Base-by-base conservation (phyloP, 2,888 invertebrate genomes). In the Stenoptilia bipunctidactyla region DNA sequence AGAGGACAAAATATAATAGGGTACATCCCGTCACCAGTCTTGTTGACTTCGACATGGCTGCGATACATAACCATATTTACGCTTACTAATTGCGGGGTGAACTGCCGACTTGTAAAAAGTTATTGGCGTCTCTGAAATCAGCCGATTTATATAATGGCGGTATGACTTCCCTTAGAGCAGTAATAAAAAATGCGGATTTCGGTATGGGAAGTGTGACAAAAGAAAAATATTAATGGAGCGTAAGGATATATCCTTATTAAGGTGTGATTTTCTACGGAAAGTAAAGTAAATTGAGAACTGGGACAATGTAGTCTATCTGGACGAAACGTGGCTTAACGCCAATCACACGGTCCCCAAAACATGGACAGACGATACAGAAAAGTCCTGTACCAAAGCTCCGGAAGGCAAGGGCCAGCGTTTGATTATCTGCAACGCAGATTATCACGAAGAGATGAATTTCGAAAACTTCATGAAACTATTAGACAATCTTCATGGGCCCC, bases 381-480 rank as follows among this genome's bases (percentile, higher is more conserved):
- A 44, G 27, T 44, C 44, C 1, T n/a, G 13, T 13, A 42, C 45
- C 36, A 44, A 46, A 43, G 39, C 43, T 13, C 45, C 46, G 10
- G 40, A 44, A 37, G 43, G 46, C 15, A 44, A 48, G 40, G 46
- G 46, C 13, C 33, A 46, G 36, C 38, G 47, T 15, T 36, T 46
- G 8, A 48, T 46, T 34, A 49, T 49, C 37, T 38, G 39, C 15
- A 45, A 48, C 39, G 51, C 51, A 12, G 42, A 47, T 20, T 45
- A 45, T 39, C 43, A 45, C 33, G 44, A 47, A 36, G 40, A 48
- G 34, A 48, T 46, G 38, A 44, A 47, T 40, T 40, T 36, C 14
- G 39, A 42, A 40, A 46, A 40, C 33, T 48, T 43, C 27, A 15
- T 41, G 36, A 39, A 8, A 15, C 33, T 48, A 15, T 36, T 46